These are phyloP conservation scores for Nomada fabriciana DNA, from an alignment of 2,888 invertebrate genomes.

Conservation along the genomic window DNA sequence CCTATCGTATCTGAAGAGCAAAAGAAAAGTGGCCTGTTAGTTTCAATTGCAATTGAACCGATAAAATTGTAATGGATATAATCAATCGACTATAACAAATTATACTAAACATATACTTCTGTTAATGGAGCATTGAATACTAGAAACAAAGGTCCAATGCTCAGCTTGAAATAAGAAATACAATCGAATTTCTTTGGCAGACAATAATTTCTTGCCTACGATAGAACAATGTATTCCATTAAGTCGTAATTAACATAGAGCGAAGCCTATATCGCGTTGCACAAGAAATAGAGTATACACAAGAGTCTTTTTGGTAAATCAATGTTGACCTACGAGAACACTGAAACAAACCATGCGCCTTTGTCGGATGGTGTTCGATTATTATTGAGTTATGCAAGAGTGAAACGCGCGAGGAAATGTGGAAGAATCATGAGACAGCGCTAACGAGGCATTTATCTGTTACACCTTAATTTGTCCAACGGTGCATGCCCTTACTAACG, in stretches of 20 bases:
- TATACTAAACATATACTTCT: too few species aligned
- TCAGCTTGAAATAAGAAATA: too few species aligned
- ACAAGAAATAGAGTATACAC: too few species aligned
- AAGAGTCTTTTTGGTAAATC: too few species aligned
- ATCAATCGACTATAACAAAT: background rate
- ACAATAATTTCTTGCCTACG: too few species aligned
- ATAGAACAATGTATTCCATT: too few species aligned
- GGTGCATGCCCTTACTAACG: constrained; percentile 40
- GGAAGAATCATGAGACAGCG: constrained; percentile 63
- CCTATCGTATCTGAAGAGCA: constrained; percentile 54
- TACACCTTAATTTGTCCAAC: constrained; percentile 64
- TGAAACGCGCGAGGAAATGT: background rate
- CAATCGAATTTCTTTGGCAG: too few species aligned
- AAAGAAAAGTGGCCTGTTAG: constrained; percentile 1
- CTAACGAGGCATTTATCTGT: constrained; percentile 70
- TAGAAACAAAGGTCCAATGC: too few species aligned
- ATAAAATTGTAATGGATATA: background rate
- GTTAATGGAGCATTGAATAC: too few species aligned
- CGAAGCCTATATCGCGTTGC: too few species aligned
- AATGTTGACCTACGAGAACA: too few species aligned
- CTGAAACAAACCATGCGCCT: background rate
- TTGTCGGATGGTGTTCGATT: background rate
- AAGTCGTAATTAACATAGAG: too few species aligned
- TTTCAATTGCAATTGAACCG: constrained; percentile 16
- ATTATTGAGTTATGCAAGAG: background rate